Conservation (phyloP, 2,888 invertebrate species). For the Tachystola acroxantha region DNA sequence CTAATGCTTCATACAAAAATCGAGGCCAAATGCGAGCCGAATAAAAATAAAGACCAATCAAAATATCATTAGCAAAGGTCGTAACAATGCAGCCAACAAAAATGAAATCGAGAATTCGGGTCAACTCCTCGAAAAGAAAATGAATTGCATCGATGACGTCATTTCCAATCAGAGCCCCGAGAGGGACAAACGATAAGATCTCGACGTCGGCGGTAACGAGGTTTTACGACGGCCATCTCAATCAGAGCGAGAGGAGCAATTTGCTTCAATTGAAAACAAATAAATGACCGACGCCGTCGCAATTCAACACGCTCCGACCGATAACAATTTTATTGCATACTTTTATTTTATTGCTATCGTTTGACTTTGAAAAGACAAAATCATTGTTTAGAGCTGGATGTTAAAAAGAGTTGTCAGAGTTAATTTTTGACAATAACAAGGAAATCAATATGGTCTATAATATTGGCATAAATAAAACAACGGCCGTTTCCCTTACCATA, state of each 20-base stretch:
- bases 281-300: constrained; percentile 44
- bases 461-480: no score
- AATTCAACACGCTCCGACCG: constrained; percentile 29
- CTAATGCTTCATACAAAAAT: no score
- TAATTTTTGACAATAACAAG: no score
- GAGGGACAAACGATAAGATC: constrained; percentile 31
- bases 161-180: constrained; percentile 22
- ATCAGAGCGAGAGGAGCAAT: constrained; percentile 52
- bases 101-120: neutral
- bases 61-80: neutral
- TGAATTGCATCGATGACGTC: constrained; percentile 14
- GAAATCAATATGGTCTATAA: no score
- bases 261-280: constrained; percentile 65
- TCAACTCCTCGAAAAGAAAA: neutral
- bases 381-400: no score
- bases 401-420: no score
- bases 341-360: constrained; percentile 1
- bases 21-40: no score
- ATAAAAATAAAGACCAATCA: no score
- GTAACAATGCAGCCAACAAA: neutral
- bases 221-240: constrained; percentile 48
- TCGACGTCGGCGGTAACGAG: constrained; percentile 38
- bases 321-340: constrained; percentile 11
- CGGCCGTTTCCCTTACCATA: no score
- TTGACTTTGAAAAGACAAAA: neutral